These are phyloP conservation scores for Dysmachus trigonus DNA, from an alignment of 2,888 invertebrate species.

Conservation along the genomic window DNA sequence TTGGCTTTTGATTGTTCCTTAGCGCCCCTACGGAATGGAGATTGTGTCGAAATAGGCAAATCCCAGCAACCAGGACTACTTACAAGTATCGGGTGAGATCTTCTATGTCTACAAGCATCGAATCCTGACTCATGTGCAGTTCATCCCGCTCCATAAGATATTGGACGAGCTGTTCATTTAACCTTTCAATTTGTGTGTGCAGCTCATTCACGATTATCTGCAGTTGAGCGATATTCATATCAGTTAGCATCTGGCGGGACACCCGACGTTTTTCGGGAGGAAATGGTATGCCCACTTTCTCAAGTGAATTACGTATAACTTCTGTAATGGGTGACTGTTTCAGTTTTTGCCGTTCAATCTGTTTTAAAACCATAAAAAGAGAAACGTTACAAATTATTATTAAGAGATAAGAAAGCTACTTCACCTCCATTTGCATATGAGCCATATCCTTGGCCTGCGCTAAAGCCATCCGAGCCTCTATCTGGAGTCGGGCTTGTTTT, in stretches of 20 bases:
- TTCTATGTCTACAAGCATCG: constrained; percentile 96
- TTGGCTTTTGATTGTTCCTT: constrained; percentile 64
- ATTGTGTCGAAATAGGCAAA: not conserved
- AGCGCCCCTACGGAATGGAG: constrained; percentile 61
- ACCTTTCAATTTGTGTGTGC: constrained; percentile 90
- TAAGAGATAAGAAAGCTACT: constrained; percentile 45
- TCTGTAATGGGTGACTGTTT: constrained; percentile 85
- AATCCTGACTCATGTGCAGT: constrained; percentile 97
- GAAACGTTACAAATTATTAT: constrained; percentile 30
- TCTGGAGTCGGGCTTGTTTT: constrained; percentile 82
- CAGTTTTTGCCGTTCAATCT: constrained; percentile 74
- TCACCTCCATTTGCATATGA: constrained; percentile 87
- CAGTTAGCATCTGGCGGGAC: constrained; percentile 84
- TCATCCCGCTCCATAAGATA: constrained; percentile 93
- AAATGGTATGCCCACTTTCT: constrained; percentile 84
- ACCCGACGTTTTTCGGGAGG: constrained; percentile 84
- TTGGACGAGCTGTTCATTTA: constrained; percentile 90
- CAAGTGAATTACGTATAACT: constrained; percentile 81
- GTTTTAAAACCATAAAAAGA: constrained; percentile 44
- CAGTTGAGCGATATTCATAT: constrained; percentile 90
- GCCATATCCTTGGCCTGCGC: constrained; percentile 93
- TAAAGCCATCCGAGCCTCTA: constrained; percentile 86
- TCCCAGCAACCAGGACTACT: constrained; percentile 62
- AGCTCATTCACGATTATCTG: constrained; percentile 95
- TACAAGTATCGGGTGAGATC: constrained; percentile 90